Evolutionary conservation across 2,797 vertebrate species (phyloP).

Genomic region (Pseudomugil tenellus): DNA sequence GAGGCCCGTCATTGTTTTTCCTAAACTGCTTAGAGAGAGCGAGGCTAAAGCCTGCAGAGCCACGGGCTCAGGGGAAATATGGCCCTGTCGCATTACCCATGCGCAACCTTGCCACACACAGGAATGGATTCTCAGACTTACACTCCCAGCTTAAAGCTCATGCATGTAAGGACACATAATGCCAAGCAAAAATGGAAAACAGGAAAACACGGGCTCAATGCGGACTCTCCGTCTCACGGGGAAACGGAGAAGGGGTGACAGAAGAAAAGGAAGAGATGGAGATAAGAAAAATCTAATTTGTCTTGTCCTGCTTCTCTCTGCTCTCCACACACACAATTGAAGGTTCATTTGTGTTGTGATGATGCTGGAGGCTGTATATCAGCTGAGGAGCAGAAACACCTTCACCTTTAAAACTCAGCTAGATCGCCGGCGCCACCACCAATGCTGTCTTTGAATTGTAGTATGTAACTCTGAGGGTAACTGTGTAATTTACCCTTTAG

Average conservation of each 20-base stretch:
- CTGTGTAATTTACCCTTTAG: too few species aligned
- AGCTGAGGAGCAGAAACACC: not conserved
- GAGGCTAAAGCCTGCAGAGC: slow-evolving; percentile 85
- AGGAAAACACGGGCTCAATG: slow-evolving; percentile 26
- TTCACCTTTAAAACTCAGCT: slow-evolving; percentile 9
- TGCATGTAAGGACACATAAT: slow-evolving; percentile 23
- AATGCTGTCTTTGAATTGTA: too few species aligned
- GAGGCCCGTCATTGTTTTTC: slow-evolving; percentile 84
- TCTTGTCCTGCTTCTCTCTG: slow-evolving; percentile 50
- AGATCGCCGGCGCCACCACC: too few species aligned
- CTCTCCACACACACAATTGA: slow-evolving; percentile 18
- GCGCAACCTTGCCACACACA: slow-evolving; percentile 39
- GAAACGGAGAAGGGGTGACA: slow-evolving; percentile 33
- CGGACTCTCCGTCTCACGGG: slow-evolving; percentile 33
- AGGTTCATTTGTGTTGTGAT: slow-evolving; percentile 23
- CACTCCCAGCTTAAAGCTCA: slow-evolving; percentile 40
- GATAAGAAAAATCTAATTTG: slow-evolving; percentile 80
- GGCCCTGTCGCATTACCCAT: slow-evolving; percentile 84
- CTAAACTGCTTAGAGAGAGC: slow-evolving; percentile 84
- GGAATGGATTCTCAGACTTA: slow-evolving; percentile 33
- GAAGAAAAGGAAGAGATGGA: slow-evolving; percentile 45
- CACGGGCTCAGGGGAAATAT: slow-evolving; percentile 84
- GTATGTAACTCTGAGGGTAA: too few species aligned
- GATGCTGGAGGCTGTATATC: slow-evolving; percentile 3
- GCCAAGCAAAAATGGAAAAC: slow-evolving; percentile 27